Evolutionary conservation across 2,797 vertebrate species (phyloP).

Genomic region (Mastacembelus armatus): DNA sequence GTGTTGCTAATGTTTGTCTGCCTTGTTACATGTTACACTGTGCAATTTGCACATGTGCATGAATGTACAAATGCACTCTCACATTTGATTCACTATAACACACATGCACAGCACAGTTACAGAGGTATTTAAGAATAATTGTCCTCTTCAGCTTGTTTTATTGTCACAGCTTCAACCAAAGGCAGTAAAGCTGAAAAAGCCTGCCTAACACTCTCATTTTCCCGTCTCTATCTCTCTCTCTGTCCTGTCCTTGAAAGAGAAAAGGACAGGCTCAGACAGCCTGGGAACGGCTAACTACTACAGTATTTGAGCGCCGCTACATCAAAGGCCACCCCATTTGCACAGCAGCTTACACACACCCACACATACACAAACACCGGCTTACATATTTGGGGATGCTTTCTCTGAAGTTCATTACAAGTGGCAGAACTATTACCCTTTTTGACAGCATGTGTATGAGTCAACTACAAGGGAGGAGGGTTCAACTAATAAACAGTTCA

Average conservation of each 20-base stretch:
- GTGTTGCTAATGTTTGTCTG: slow-evolving; percentile 6
- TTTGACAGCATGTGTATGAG: slow-evolving; percentile 59
- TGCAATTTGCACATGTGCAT: background rate
- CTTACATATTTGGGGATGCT: slow-evolving; percentile 79
- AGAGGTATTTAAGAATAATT: slow-evolving; percentile 25
- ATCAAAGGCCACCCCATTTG: slow-evolving; percentile 79
- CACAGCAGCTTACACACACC: slow-evolving; percentile 79
- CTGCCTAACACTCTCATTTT: slow-evolving; percentile 29
- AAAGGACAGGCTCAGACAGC: slow-evolving; percentile 75
- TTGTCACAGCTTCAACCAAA: slow-evolving; percentile 39
- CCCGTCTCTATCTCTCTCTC: slow-evolving; percentile 39
- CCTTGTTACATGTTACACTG: background rate
- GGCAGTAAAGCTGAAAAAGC: slow-evolving; percentile 26
- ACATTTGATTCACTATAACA: background rate
- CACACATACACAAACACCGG: slow-evolving; percentile 79
- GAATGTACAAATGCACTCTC: background rate
- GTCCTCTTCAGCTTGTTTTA: slow-evolving; percentile 16
- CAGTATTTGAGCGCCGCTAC: slow-evolving; percentile 71
- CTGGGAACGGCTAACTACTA: slow-evolving; percentile 77
- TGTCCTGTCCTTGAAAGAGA: slow-evolving; percentile 74
- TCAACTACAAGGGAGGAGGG: slow-evolving; percentile 58
- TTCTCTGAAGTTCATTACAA: slow-evolving; percentile 79
- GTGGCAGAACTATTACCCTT: slow-evolving; percentile 72
- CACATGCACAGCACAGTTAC: slow-evolving; percentile 26
- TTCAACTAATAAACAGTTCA: slow-evolving; percentile 57